Evolutionary conservation across 2,888 invertebrate species (phyloP).

Genomic region (Mechanitis messenoides): DNA sequence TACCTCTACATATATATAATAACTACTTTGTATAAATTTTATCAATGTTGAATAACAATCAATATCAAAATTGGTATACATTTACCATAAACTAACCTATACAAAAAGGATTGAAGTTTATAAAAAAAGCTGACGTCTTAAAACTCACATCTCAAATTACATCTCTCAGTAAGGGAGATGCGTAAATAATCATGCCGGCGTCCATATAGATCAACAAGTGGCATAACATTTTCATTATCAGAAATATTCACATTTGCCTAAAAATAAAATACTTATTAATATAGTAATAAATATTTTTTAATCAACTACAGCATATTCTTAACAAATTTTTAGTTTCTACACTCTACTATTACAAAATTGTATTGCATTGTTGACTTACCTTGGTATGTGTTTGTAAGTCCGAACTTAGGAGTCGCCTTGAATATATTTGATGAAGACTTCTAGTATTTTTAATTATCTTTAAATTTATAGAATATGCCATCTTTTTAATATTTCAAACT

Average conservation of each 20-base stretch:
- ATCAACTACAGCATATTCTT: background rate
- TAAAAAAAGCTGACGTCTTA: background rate
- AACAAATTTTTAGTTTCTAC: background rate
- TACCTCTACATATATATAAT: no score
- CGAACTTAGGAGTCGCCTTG: background rate
- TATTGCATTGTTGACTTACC: background rate
- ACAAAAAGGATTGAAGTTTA: background rate
- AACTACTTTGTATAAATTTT: no score
- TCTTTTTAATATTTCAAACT: no score
- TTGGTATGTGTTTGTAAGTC: background rate
- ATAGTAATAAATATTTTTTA: background rate
- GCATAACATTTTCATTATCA: constrained; percentile 22
- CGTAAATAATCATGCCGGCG: constrained; percentile 94
- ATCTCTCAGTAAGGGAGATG: constrained; percentile 96
- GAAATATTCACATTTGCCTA: background rate
- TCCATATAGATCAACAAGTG: constrained; percentile 88
- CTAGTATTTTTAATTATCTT: background rate
- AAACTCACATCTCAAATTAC: constrained; percentile 95
- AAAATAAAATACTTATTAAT: background rate
- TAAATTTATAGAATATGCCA: no score
- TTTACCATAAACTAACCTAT: no score
- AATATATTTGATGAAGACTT: background rate
- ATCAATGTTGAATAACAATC: no score
- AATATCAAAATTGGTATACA: no score
- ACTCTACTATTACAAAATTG: no score